Evolutionary conservation across 1,140 invertebrate species (phyloP).

Genomic region (Diachasmimorpha longicaudata): DNA sequence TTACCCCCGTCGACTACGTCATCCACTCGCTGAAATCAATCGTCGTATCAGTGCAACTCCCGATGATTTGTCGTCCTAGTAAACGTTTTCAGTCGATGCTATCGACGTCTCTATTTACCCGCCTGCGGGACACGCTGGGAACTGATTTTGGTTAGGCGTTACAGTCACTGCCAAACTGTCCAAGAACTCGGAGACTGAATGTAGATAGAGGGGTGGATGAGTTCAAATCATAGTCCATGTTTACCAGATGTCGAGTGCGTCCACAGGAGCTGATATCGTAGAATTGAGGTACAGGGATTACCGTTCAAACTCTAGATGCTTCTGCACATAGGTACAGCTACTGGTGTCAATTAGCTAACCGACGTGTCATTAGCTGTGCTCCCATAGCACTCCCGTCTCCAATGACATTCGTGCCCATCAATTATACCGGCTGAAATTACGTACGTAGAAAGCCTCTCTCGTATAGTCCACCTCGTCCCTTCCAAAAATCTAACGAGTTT

Average conservation of each 20-base stretch:
- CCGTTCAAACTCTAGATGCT: neutral
- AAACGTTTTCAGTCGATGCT: neutral
- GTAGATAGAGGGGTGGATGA: neutral
- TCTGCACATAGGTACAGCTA: neutral
- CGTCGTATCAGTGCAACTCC: neutral
- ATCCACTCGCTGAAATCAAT: neutral
- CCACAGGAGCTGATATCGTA: neutral
- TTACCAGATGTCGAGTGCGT: neutral
- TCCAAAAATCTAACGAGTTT: neutral
- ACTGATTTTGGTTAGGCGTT: slow-evolving; percentile 1
- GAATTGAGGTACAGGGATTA: neutral
- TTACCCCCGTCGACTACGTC: neutral
- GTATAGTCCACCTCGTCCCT: neutral
- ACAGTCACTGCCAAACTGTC: neutral
- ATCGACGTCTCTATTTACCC: neutral
- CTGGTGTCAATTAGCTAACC: slow-evolving; percentile 15
- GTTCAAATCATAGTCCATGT: slow-evolving; percentile 4
- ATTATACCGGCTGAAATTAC: slow-evolving; percentile 2
- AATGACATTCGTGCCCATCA: slow-evolving; percentile 2
- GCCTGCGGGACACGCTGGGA: neutral
- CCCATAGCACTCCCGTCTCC: neutral
- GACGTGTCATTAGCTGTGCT: slow-evolving; percentile 8
- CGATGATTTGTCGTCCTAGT: neutral
- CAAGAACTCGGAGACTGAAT: neutral
- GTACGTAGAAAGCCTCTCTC: neutral